A percentile compares a stretch with the other conserved stretches of the same genome.
Conservation (phyloP, 2,888 invertebrate genomes). For the Aleiodes alternator region DNA sequence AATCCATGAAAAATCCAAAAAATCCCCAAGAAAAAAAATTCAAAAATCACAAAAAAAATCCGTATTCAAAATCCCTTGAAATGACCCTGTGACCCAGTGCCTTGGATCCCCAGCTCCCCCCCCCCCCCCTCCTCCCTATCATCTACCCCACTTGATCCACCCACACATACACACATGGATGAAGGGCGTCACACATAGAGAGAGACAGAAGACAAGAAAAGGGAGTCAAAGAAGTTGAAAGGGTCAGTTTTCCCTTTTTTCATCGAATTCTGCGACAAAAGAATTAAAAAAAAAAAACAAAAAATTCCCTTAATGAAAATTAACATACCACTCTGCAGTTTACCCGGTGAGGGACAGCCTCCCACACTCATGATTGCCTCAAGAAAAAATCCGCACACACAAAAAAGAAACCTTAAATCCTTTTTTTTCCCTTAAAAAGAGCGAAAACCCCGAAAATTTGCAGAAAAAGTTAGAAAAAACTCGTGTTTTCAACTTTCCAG, state of each 20-base stretch:
- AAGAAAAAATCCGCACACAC: not conserved
- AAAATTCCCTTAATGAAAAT: not conserved
- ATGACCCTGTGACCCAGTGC: constrained; percentile 7
- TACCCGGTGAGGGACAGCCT: constrained; percentile 61
- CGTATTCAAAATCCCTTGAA: not conserved
- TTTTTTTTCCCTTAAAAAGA: not conserved
- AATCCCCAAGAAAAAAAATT: not conserved
- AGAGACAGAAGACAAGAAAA: too few relatives aligned
- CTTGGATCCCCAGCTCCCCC: constrained; percentile 6
- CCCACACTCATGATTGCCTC: constrained; percentile 66
- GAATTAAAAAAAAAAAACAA: not conserved
- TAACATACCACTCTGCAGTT: constrained; percentile 67
- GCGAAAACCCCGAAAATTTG: not conserved
- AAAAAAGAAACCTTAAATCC: not conserved
- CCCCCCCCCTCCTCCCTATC: not conserved
- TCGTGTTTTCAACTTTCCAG: constrained; percentile 8
- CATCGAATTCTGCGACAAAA: not conserved
- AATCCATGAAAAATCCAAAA: too few relatives aligned
- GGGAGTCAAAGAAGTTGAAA: constrained; percentile 41
- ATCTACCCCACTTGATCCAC: not conserved
- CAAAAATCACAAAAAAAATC: not conserved
- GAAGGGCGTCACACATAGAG: constrained; percentile 6
- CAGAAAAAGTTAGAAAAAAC: not conserved
- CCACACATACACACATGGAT: not conserved
- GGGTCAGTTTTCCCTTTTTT: constrained; percentile 50